Evolutionary conservation across 2,797 vertebrate genomes (phyloP).

Genomic region (Anas capensis): DNA sequence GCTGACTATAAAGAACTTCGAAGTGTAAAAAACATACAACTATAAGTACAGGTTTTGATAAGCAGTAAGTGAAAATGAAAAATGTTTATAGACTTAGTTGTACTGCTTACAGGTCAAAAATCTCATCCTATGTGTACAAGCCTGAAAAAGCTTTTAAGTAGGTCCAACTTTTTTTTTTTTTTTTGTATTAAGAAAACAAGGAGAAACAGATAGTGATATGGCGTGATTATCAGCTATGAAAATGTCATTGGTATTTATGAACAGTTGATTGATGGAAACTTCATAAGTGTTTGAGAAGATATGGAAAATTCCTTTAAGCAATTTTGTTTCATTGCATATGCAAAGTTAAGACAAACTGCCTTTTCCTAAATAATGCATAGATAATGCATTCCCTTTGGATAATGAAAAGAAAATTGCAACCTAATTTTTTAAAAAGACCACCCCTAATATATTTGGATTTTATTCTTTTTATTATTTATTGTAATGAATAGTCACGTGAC

Average conservation of each 20-base stretch:
- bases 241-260: background rate
- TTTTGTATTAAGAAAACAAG: background rate
- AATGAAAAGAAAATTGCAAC: background rate
- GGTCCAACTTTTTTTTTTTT: background rate
- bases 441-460: background rate
- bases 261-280: background rate
- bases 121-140: background rate
- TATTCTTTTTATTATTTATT: background rate
- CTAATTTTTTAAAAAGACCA: background rate
- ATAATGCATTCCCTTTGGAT: constrained; percentile 10
- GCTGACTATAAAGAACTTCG: background rate
- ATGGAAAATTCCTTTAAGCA: background rate
- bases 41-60: background rate
- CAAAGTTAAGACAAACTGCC: constrained; percentile 6
- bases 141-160: background rate
- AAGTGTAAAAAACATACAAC: background rate
- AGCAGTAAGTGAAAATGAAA: background rate
- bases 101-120: background rate
- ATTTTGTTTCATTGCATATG: background rate
- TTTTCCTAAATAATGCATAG: background rate
- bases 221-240: background rate
- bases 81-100: background rate
- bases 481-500: background rate
- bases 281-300: background rate
- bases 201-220: background rate